Percentiles rank a stretch among this genome's conserved stretches.
Evolutionary conservation across 2,113 vertebrate genomes (phyloP).

Genomic region (Hylia prasina): DNA sequence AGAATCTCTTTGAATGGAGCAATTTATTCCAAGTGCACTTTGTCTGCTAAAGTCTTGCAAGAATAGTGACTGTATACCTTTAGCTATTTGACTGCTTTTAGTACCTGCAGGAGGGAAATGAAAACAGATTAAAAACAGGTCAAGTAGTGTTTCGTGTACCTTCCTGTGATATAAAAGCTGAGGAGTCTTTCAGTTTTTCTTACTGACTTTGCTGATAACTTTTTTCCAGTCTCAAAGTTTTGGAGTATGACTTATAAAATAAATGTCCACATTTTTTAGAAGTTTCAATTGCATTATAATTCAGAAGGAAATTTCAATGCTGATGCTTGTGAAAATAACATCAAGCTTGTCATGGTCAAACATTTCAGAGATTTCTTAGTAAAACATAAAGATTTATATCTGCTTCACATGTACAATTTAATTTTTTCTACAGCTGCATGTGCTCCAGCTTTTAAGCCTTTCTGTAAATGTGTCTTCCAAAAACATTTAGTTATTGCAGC

Average conservation of each 20-base stretch:
- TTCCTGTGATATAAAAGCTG: background rate
- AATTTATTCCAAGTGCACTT: background rate
- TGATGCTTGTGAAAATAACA: background rate
- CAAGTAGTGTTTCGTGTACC: background rate
- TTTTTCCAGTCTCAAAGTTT: background rate
- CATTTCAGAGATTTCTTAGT: background rate
- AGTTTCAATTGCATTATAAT: background rate
- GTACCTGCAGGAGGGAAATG: background rate
- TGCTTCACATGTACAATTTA: background rate
- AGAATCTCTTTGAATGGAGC: background rate
- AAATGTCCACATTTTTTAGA: background rate
- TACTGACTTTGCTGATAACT: background rate
- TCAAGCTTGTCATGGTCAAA: rapidly evolving
- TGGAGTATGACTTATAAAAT: background rate
- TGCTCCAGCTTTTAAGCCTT: background rate
- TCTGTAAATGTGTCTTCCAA: background rate
- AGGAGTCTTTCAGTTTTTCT: background rate
- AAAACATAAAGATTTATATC: background rate
- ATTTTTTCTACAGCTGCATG: background rate
- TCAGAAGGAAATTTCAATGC: background rate
- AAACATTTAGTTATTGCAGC: background rate
- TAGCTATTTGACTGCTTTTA: background rate
- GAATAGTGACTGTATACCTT: background rate
- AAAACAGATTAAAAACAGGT: background rate
- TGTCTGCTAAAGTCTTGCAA: background rate